Conservation (phyloP, 2,888 invertebrate genomes). For the Plutella xylostella region DNA sequence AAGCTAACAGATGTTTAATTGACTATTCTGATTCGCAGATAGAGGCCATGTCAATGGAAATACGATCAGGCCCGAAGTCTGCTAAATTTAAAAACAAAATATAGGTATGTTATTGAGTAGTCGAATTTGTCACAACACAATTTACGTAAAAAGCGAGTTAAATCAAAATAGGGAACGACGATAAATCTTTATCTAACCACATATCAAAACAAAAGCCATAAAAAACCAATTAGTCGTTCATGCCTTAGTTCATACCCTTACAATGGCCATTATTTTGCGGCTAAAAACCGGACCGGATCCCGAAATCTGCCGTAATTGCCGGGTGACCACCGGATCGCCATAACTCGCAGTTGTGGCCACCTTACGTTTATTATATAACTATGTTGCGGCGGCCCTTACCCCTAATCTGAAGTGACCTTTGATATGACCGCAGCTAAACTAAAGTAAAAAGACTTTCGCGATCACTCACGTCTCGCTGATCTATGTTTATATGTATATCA, state of each 20-base stretch:
- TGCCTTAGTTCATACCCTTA: no score
- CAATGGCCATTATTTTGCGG: conserved; percentile 23
- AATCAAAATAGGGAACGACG: neutral
- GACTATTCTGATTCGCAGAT: no score
- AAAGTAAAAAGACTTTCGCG: neutral
- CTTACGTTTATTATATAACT: conserved; percentile 22
- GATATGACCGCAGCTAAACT: conserved; percentile 28
- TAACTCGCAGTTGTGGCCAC: conserved; percentile 36
- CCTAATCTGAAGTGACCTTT: conserved; percentile 5
- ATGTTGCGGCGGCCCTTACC: no score
- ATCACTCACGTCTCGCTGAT: no score
- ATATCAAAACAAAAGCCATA: neutral
- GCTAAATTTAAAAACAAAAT: no score
- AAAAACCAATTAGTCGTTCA: neutral
- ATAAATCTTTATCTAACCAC: neutral
- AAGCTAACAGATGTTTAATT: no score
- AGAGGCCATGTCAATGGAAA: no score
- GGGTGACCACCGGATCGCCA: conserved; percentile 35
- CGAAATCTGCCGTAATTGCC: conserved; percentile 38
- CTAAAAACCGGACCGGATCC: conserved; percentile 9
- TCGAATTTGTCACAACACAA: no score
- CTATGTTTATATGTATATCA: no score
- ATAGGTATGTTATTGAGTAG: no score
- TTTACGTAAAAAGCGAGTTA: no score
- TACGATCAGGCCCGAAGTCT: no score